A percentile compares a stretch with the other conserved stretches of the same genome.
These are phyloP conservation scores for Antennarius maculatus DNA, from an alignment of 2,797 vertebrate genomes.

Conservation along the genomic window DNA sequence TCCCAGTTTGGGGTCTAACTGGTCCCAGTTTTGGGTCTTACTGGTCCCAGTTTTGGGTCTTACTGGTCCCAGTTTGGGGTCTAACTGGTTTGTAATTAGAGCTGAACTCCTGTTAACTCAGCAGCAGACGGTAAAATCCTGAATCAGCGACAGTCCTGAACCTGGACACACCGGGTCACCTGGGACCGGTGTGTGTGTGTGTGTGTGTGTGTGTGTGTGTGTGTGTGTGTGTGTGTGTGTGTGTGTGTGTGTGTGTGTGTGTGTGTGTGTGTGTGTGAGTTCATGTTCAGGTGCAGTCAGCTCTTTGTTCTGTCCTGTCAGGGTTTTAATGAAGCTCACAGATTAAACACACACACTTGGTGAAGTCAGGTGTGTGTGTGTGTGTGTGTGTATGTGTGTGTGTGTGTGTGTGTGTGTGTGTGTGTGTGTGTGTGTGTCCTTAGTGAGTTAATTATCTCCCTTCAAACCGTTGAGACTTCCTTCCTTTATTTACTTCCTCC, in stretches of 20 bases:
- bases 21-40: no score
- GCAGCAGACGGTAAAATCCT: conserved; percentile 50
- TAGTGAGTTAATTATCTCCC: conserved; percentile 54
- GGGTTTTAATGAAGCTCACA: conserved; percentile 70
- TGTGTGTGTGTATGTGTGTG: conserved; percentile 30
- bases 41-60: no score
- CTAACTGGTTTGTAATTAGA: no score
- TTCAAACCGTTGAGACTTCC: conserved; percentile 36
- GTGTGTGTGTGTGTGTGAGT: conserved; percentile 18
- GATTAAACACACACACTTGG: conserved; percentile 54
- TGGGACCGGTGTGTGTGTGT: conserved; percentile 8
- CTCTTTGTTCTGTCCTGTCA: conserved; percentile 76
- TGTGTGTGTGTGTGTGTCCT: conserved; percentile 46
- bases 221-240: conserved; percentile 9
- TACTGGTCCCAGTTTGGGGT: no score
- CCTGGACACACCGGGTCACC: conserved; percentile 62
- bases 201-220: conserved; percentile 1
- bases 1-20: no score
- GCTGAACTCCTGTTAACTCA: no score
- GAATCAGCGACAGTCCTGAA: conserved; percentile 58
- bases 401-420: conserved; percentile 38
- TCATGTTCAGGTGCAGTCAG: conserved; percentile 66
- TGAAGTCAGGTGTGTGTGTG: conserved; percentile 40
- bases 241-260: background rate
- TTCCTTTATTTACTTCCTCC: conserved; percentile 8